Percentiles rank a stretch among this genome's conserved stretches.
phyloP scores from a whole-genome alignment of 2,797 vertebrate genomes.

The Danio tinwini region DNA sequence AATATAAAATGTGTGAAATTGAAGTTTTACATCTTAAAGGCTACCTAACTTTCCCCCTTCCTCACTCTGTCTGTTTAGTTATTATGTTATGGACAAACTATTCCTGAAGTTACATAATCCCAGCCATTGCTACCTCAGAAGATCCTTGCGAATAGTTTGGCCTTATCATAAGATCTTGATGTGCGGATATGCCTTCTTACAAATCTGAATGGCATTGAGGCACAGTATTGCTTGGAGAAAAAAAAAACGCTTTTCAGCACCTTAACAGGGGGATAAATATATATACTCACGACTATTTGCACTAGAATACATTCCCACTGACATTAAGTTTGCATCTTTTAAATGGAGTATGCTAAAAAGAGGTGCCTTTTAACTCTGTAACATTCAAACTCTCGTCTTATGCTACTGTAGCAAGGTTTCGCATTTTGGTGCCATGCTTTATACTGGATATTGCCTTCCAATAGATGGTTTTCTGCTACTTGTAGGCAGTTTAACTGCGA shows the following conservation, averaged over 20 bases:
- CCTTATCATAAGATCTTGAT: slow-evolving; percentile 47
- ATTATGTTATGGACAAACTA: slow-evolving; percentile 44
- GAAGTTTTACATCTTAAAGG: neutral
- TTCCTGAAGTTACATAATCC: slow-evolving; percentile 59
- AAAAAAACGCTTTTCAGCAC: slow-evolving; percentile 49
- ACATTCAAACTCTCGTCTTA: neutral
- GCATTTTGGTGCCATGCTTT: slow-evolving; percentile 35
- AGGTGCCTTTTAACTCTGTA: slow-evolving; percentile 68
- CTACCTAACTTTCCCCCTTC: neutral
- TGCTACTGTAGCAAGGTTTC: slow-evolving; percentile 29
- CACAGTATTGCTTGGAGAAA: slow-evolving; percentile 52
- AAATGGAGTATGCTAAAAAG: slow-evolving; percentile 42
- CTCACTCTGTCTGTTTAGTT: slow-evolving; percentile 21
- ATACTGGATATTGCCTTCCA: slow-evolving; percentile 1
- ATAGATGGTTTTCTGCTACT: neutral
- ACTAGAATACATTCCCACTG: slow-evolving; percentile 66
- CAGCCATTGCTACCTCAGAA: slow-evolving; percentile 77
- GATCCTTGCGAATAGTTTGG: slow-evolving; percentile 57
- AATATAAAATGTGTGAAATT: neutral
- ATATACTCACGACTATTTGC: slow-evolving; percentile 65
- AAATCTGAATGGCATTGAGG: slow-evolving; percentile 46
- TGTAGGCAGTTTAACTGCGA: neutral
- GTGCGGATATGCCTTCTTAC: slow-evolving; percentile 57
- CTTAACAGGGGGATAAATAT: slow-evolving; percentile 52
- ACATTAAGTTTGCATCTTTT: slow-evolving; percentile 52